Evolutionary conservation across 2,797 vertebrate genomes (phyloP).

Genomic region (Diplodus puntazzo): DNA sequence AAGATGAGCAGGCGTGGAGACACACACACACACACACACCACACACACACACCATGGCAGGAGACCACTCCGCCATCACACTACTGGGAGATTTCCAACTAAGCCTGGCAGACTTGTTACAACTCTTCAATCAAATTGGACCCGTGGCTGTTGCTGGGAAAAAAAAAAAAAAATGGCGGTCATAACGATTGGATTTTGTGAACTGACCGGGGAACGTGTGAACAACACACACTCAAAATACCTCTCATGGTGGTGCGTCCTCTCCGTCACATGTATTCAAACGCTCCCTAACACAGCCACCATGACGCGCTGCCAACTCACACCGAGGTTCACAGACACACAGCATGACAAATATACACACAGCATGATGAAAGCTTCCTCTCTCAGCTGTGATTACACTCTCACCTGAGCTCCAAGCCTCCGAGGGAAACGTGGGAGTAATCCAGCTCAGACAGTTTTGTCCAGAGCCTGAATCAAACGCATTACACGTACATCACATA

Average conservation of each 20-base stretch:
- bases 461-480: slow-evolving; percentile 30
- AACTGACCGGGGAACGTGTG: slow-evolving; percentile 2
- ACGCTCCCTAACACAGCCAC: neutral
- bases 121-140: slow-evolving; percentile 63
- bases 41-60: slow-evolving; percentile 36
- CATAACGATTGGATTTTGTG: neutral
- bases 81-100: slow-evolving; percentile 55
- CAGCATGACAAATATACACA: slow-evolving; percentile 34
- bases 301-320: neutral
- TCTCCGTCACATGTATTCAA: neutral
- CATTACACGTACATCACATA: slow-evolving; percentile 33
- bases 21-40: slow-evolving; percentile 29
- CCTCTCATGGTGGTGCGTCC: neutral
- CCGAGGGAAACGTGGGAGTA: slow-evolving; percentile 29
- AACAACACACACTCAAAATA: neutral
- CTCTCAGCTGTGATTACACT: slow-evolving; percentile 47
- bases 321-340: slow-evolving; percentile 6
- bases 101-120: slow-evolving; percentile 58
- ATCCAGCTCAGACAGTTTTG: slow-evolving; percentile 32
- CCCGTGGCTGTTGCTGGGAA: slow-evolving; percentile 3
- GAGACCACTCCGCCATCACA: slow-evolving; percentile 50
- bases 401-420: slow-evolving; percentile 37
- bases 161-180: slow-evolving; percentile 11
- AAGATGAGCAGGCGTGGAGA: slow-evolving; percentile 56
- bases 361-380: slow-evolving; percentile 31